Evolutionary conservation across 2,797 vertebrate species (phyloP), one percentile per base, ranked within the genome.

Genomic region (Gephyroberyx darwinii): DNA sequence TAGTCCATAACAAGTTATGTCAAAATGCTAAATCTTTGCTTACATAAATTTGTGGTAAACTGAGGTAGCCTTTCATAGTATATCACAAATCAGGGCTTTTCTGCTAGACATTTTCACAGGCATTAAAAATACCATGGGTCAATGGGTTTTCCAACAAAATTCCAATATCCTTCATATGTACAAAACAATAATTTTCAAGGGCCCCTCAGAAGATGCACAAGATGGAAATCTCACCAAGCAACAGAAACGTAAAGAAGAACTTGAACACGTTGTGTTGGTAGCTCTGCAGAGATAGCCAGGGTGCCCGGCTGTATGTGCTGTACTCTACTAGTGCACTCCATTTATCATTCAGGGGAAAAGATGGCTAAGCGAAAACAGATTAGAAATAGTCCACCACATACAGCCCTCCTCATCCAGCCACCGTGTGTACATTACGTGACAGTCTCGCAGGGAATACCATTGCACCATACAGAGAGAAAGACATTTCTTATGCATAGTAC

Each of bases 401-500:
- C 43, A 71, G 35, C 73, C 52, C 55, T 71, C 81, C 17, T 51
- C 55, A 53, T 56, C 47, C 53, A 66, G 16, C 67, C 64, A 57
- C 30, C 54, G 57, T 50, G 62, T 61, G 63, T 56, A 66, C 19
- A 51, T 51, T 51, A 73, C 45, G 53, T 54, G 77, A 89, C 82
- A 69, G 69, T 80, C 74, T 71, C 79, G 85, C 86, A 84, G 77
- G 64, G 74, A 50, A 54, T 45, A 84, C 72, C 69, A 73, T 59
- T 86, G 89, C 89, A 92, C 87, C 85, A 83, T 55, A 76, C 78
- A 70, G 65, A 84, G n/a, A 68, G 41, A 80, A 80, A 90, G 53
- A 89, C 74, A 83, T 85, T 82, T 85, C 71, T 65, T 91, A 90
- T 94, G 93, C 93, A 95, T 94, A 95, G 93, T 91, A 91, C 88